A percentile compares a stretch with the other conserved stretches of the same genome.
Evolutionary conservation across 2,113 vertebrate genomes (phyloP).

Genomic region (Gymnogyps californianus): DNA sequence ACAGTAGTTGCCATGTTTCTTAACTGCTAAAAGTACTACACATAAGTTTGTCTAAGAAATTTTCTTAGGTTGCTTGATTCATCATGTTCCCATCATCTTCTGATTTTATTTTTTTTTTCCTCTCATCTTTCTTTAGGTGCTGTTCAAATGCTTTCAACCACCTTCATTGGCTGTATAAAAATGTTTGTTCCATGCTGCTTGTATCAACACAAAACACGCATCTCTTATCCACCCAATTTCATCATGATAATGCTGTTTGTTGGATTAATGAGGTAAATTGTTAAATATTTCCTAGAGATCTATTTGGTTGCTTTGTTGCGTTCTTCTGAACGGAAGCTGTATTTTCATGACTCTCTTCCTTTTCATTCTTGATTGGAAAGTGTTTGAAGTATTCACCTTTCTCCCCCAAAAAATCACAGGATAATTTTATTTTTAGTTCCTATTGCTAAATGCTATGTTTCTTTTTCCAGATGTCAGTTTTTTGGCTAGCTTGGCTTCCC

Average conservation of each 20-base stretch:
- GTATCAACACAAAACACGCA: slow-evolving; percentile 88
- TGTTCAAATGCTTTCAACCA: slow-evolving; percentile 95
- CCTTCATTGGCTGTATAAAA: slow-evolving; percentile 89
- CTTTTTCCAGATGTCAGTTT: neutral
- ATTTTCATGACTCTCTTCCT: neutral
- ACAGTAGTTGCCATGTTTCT: neutral
- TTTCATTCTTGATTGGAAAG: neutral
- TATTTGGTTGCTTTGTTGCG: accelerated
- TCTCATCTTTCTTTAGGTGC: slow-evolving; percentile 76
- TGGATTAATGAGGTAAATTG: slow-evolving; percentile 88
- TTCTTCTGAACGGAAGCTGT: neutral
- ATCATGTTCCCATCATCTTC: neutral
- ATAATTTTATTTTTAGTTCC: neutral
- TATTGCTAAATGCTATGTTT: neutral
- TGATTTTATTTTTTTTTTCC: neutral
- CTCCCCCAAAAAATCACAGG: neutral
- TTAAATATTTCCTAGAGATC: neutral
- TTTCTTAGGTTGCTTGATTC: neutral
- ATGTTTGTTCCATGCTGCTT: slow-evolving; percentile 90
- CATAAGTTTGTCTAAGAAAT: too few relatives aligned
- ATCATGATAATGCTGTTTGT: slow-evolving; percentile 96
- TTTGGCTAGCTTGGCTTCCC: neutral
- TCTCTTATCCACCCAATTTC: slow-evolving; percentile 90
- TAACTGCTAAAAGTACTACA: neutral
- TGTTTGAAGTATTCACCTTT: neutral